Evolutionary conservation across 2,888 invertebrate species (phyloP), one percentile per base, ranked within the genome.

Genomic region (Meiosimyza platycephala): DNA sequence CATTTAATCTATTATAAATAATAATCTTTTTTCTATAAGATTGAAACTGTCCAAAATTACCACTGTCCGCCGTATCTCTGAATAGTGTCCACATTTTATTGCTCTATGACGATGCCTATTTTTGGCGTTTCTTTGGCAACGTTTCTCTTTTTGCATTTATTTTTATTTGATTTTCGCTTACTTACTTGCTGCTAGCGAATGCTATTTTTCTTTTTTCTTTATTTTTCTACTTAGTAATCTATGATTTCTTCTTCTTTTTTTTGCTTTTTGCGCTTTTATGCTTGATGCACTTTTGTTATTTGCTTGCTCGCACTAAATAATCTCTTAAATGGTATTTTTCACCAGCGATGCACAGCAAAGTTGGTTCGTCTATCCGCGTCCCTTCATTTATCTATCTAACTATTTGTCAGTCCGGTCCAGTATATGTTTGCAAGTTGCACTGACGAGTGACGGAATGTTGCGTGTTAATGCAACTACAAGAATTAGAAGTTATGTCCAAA

Each of bases 361-460:
- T 40, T 40, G 40, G 40, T 40, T 9, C 40, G 40, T 9, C 40
- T 40, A 9, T 40, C 9, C 40, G 40, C 40, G 40, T 40, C 40
- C 40, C 40, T 28, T 28, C 28, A 28, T 28, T 28, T 28, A 28
- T 28, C 40, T 28, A 28, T 28, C 40, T 9, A 40, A 40, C 40
- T 40, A 9, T 40, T 40, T 40, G 40, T 9, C 9, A 28, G 62
- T 62, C 40, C 40, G 40, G 60, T 62, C 60, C 60, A 52, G 54
- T 54, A 47, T 15, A 40, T 40, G 40, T 40, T 9, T 4, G 40
- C 13, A 47, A 63, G 48, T 50, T 54, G 66, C 66, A 68, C 48
- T 50, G 68, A 68, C 68, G 57, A 68, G 59, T 68, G 68, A 68
- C 59, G 68, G 68, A 68, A 68, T 68, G 59, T 57, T 68, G 68